Percentiles rank a stretch among this genome's conserved stretches.
phyloP scores from a whole-genome alignment of 2,888 invertebrate genomes.

The Monopis laevigella region DNA sequence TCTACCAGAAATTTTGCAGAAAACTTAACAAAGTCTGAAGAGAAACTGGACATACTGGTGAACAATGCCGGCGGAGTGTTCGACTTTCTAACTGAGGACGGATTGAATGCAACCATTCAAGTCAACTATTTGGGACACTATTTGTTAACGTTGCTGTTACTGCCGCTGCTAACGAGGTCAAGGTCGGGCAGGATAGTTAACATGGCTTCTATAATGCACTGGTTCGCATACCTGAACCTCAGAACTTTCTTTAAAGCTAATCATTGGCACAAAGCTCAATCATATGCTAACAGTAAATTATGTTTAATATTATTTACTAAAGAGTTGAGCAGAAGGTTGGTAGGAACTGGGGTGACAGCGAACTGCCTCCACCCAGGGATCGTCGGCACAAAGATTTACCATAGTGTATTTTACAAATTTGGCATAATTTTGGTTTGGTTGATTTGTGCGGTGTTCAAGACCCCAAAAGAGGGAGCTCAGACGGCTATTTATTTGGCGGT shows the following conservation, averaged over 20 bases:
- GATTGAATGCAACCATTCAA: conserved; percentile 87
- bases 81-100: conserved; percentile 76
- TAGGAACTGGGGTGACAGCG: conserved; percentile 72
- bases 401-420: conserved; percentile 67
- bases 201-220: conserved; percentile 80
- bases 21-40: conserved; percentile 76
- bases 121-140: conserved; percentile 95
- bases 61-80: conserved; percentile 87
- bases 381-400: conserved; percentile 80
- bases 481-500: conserved; percentile 79
- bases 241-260: conserved; percentile 70
- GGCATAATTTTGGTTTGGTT: conserved; percentile 54
- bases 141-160: conserved; percentile 86
- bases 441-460: conserved; percentile 71
- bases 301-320: conserved; percentile 75
- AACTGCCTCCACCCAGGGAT: conserved; percentile 88
- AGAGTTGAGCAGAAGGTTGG: conserved; percentile 75
- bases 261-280: conserved; percentile 53
- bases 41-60: conserved; percentile 80
- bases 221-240: conserved; percentile 73
- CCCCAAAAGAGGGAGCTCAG: conserved; percentile 81
- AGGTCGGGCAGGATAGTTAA: conserved; percentile 79
- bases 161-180: conserved; percentile 78
- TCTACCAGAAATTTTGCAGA: conserved; percentile 84
- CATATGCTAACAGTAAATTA: conserved; percentile 74